Percentiles rank a stretch among this genome's conserved stretches.
phyloP scores from a whole-genome alignment of 2,888 invertebrate species.

The Salpingus planirostris region DNA sequence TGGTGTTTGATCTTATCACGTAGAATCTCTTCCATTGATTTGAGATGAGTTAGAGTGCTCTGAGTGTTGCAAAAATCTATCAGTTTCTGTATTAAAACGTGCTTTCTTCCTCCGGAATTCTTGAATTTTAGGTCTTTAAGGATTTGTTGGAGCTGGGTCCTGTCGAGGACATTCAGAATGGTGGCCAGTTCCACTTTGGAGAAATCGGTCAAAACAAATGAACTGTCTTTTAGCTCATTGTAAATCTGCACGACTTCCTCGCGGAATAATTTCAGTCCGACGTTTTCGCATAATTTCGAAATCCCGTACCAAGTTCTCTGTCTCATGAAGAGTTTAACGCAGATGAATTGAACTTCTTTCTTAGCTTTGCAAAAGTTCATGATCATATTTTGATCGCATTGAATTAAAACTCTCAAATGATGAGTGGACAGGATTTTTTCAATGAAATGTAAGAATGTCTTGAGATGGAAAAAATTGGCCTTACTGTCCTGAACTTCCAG shows the following conservation, averaged over 20 bases:
- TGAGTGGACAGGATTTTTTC: too few species aligned
- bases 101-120: too few species aligned
- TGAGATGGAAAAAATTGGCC: too few species aligned
- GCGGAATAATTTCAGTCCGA: constrained; percentile 15
- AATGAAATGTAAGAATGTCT: too few species aligned
- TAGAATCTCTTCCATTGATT: constrained; percentile 24
- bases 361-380: constrained; percentile 15
- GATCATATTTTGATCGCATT: constrained; percentile 9
- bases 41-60: constrained; percentile 23
- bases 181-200: constrained; percentile 13
- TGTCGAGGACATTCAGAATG: constrained; percentile 14
- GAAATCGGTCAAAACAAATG: constrained; percentile 19
- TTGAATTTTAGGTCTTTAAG: constrained; percentile 6
- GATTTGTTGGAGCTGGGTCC: constrained; percentile 17
- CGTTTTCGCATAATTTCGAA: constrained; percentile 18
- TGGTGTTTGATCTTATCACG: constrained; percentile 20
- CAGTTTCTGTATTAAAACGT: constrained; percentile 14
- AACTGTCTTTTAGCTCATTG: constrained; percentile 9
- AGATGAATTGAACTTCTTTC: constrained; percentile 18
- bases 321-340: constrained; percentile 23
- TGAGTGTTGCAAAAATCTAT: constrained; percentile 24
- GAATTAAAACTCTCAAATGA: too few species aligned
- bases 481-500: too few species aligned
- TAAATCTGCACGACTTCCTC: constrained; percentile 18
- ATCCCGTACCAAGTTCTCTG: constrained; percentile 23